Base-by-base conservation (phyloP, 1,140 invertebrate genomes). In the Aphaenogaster ashmeadi region DNA sequence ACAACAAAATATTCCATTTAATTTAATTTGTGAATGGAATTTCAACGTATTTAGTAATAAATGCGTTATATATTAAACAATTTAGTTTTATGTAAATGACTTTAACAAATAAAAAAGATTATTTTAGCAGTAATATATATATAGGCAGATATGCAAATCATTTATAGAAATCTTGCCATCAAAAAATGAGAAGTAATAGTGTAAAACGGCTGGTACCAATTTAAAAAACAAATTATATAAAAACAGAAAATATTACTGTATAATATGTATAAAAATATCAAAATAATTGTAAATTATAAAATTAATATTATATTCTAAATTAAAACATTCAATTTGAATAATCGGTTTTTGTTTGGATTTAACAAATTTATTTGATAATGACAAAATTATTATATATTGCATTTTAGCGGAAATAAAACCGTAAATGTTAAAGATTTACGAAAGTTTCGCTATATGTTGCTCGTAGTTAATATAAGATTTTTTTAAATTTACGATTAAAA, bases 71-170 rank as follows among this genome's bases (percentile, higher is more conserved):
- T 33, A 62, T 56, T 66, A 8, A 50, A 44, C 6, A 36, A 15
- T 56, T 83, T 21, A 44, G 56, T 72, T 50, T 69, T 44, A 64
- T 83, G 44, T 84, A 72, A 78, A 54, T 7, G 7, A 58, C 18
- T 52, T 38, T 67, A 56, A 80, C 0, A 44, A 86, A 78, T 88
- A 88, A 89, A 89, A 13, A 9, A 44, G 6, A 78, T 62, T 86
- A 89, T 89, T 89, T 89, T 79, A 89, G 87, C 71, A 78, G 56
- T 77, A 83, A 67, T 13, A 52, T 38, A 79, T n/a, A 67, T 52
- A 79, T 75, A 27, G 27, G 27, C 27, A 27, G 27, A 27, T 77
- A 15, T 44, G 4, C 4, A 41, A 33, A 64, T 11, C 13, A 33
- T n/a, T 64, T 11, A 64, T 33, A 3, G 8, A 64, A 50, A 64